phyloP scores from a whole-genome alignment of 2,113 vertebrate genomes.

The Corydoras maculifer region DNA sequence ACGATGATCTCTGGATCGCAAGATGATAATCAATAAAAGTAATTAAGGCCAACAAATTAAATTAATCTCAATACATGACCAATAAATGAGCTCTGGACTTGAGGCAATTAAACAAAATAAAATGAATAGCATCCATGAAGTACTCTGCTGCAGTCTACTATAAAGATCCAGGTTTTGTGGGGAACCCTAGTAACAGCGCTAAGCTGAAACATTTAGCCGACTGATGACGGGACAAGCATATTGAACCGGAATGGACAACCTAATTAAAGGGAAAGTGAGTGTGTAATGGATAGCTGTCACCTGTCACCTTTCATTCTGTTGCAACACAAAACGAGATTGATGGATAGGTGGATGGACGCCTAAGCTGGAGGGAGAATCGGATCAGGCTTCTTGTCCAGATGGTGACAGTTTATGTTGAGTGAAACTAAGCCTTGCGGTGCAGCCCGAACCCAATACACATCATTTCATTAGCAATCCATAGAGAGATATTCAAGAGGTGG shows the following conservation, averaged over 20 bases:
- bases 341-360: constrained; percentile 32
- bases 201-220: background rate
- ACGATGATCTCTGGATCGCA: constrained; percentile 17
- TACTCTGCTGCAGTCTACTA: background rate
- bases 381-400: constrained; percentile 37
- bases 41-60: constrained; percentile 31
- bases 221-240: constrained; percentile 50
- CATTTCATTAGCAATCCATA: constrained; percentile 34
- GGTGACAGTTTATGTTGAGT: constrained; percentile 21
- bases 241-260: constrained; percentile 59
- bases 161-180: background rate
- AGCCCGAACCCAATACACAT: constrained; percentile 9
- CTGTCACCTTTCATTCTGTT: constrained; percentile 31
- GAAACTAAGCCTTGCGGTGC: constrained; percentile 16
- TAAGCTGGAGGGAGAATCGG: constrained; percentile 12
- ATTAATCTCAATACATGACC: constrained; percentile 12
- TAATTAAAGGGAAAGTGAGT: constrained; percentile 57
- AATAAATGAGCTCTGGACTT: constrained; percentile 30
- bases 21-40: constrained; percentile 36
- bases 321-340: constrained; percentile 43
- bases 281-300: constrained; percentile 52
- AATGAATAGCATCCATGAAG: constrained; percentile 8
- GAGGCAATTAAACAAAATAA: constrained; percentile 37
- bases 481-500: constrained; percentile 14
- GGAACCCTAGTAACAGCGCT: background rate